phyloP scores from a whole-genome alignment of 2,888 invertebrate genomes.

The Eupeodes luniger region DNA sequence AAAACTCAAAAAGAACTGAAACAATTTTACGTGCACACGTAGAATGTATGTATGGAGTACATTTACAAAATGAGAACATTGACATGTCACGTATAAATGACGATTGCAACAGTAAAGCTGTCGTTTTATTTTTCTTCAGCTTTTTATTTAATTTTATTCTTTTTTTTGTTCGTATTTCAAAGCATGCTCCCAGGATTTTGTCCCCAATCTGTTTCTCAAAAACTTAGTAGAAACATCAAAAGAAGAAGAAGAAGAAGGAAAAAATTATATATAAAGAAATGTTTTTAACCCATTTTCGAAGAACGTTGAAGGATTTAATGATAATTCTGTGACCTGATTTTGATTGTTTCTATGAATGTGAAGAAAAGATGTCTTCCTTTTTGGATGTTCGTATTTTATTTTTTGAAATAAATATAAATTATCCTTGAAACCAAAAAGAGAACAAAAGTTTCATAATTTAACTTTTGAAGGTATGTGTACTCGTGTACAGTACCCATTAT shows the following conservation, averaged over 20 bases:
- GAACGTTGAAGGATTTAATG: slow-evolving; percentile 27
- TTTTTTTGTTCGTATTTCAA: background rate
- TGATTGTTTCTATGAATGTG: slow-evolving; percentile 29
- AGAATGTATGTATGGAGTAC: background rate
- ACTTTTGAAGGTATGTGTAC: background rate
- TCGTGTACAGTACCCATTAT: background rate
- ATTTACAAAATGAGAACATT: slow-evolving; percentile 45
- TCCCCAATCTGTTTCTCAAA: slow-evolving; percentile 25
- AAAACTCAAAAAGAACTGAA: background rate
- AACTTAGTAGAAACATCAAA: background rate
- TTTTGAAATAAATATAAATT: background rate
- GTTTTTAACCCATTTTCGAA: slow-evolving; percentile 35
- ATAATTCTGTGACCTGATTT: slow-evolving; percentile 50
- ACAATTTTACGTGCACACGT: slow-evolving; percentile 19
- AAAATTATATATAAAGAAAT: background rate
- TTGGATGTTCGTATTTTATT: background rate
- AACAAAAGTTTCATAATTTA: slow-evolving; percentile 29
- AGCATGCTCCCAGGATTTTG: slow-evolving; percentile 33
- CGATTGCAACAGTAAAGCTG: slow-evolving; percentile 31
- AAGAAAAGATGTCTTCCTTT: slow-evolving; percentile 9
- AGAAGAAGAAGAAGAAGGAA: background rate
- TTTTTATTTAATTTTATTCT: slow-evolving; percentile 1
- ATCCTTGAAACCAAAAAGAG: slow-evolving; percentile 31
- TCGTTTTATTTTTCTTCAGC: background rate
- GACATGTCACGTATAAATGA: slow-evolving; percentile 57